These are phyloP conservation scores for Benitochromis conjunctus DNA, from an alignment of 2,113 vertebrate species.

Conservation along the genomic window DNA sequence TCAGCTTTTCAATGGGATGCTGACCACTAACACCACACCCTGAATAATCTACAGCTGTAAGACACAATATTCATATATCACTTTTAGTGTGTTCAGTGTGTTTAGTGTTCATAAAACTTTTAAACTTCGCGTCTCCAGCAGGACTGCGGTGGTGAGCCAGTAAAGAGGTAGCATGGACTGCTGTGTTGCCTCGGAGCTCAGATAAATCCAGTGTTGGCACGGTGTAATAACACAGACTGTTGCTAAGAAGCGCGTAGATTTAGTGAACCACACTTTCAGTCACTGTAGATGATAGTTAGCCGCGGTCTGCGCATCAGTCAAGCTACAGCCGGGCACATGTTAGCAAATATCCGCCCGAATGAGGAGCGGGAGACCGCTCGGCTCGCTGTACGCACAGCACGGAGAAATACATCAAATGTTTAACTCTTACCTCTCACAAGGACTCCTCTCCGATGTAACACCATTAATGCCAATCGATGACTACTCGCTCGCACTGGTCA, in stretches of 20 bases:
- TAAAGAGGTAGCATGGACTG: background rate
- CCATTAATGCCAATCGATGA: background rate
- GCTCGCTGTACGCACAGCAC: background rate
- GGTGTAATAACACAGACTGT: background rate
- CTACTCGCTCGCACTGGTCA: background rate
- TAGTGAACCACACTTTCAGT: background rate
- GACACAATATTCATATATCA: background rate
- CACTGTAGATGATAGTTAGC: background rate
- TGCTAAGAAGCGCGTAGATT: background rate
- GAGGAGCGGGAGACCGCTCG: background rate
- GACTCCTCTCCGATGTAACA: background rate
- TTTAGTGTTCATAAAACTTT: background rate
- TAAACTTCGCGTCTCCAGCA: background rate
- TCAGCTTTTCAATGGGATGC: background rate
- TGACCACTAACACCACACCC: background rate
- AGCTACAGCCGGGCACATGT: background rate
- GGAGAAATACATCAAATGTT: background rate
- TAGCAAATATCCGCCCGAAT: background rate
- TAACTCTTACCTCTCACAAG: slow-evolving; percentile 22
- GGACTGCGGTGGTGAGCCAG: background rate
- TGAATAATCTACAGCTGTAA: background rate
- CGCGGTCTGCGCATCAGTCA: background rate
- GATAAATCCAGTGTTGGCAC: background rate
- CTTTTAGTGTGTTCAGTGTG: background rate
- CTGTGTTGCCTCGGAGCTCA: background rate